phyloP scores from a whole-genome alignment of 2,113 vertebrate species.

The Reinhardtius hippoglossoides region DNA sequence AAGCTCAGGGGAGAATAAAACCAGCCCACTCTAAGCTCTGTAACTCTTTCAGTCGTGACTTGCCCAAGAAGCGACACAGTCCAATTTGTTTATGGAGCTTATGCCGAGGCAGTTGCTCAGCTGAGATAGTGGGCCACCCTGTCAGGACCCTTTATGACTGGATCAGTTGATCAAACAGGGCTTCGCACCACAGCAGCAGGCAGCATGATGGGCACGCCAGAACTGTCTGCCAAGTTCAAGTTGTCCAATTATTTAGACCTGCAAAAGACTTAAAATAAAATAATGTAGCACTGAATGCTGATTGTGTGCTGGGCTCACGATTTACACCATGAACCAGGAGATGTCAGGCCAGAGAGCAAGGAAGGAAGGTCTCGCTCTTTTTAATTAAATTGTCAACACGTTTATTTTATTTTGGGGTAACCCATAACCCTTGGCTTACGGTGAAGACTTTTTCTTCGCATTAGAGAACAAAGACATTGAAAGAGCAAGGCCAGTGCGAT shows the following conservation, averaged over 20 bases:
- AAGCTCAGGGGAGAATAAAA: constrained; percentile 65
- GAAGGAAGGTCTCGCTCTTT: constrained; percentile 51
- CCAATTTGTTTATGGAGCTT: constrained; percentile 75
- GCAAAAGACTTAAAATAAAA: constrained; percentile 37
- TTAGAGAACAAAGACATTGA: constrained; percentile 70
- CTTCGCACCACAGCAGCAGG: constrained; percentile 27
- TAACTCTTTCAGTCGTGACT: constrained; percentile 64
- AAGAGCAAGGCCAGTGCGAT: constrained; percentile 51
- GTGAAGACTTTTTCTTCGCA: constrained; percentile 55
- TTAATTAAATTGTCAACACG: constrained; percentile 79
- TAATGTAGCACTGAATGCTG: constrained; percentile 28
- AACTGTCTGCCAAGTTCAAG: constrained; percentile 54
- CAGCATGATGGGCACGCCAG: constrained; percentile 23
- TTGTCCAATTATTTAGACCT: constrained; percentile 66
- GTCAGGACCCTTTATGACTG: constrained; percentile 65
- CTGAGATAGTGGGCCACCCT: constrained; percentile 63
- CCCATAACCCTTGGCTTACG: constrained; percentile 69
- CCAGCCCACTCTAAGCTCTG: constrained; percentile 53
- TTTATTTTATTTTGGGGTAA: constrained; percentile 73
- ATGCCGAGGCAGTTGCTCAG: constrained; percentile 57
- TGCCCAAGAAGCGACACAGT: constrained; percentile 45
- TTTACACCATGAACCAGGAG: constrained; percentile 51
- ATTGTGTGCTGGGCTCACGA: constrained; percentile 25
- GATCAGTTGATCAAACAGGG: constrained; percentile 66
- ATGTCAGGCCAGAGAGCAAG: constrained; percentile 46